Conservation (phyloP, 2,888 invertebrate genomes). For the Plutella xylostella region DNA sequence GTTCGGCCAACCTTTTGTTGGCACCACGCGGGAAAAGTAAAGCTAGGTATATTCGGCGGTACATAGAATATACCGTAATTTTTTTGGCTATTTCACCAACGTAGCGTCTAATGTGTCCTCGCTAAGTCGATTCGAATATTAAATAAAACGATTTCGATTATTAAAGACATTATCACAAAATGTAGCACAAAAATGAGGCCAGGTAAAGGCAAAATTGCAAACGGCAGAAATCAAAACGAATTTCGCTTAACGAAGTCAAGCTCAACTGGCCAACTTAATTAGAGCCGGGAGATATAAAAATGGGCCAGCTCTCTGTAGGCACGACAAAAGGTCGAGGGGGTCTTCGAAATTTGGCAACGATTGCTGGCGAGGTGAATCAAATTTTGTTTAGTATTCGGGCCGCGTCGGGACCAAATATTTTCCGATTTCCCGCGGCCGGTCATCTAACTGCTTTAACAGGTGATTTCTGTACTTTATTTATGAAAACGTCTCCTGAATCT, state of each 20-base stretch:
- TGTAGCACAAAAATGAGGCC: background rate
- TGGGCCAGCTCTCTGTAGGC: background rate
- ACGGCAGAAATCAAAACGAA: background rate
- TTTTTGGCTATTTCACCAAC: too few relatives aligned
- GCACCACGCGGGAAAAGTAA: too few relatives aligned
- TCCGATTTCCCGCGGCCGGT: constrained; percentile 18
- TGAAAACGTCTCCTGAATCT: constrained; percentile 27
- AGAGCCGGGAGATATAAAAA: too few relatives aligned
- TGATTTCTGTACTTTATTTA: constrained; percentile 30
- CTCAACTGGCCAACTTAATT: background rate
- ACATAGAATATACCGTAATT: too few relatives aligned
- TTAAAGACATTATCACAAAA: background rate
- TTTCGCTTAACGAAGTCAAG: background rate
- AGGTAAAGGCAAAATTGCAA: background rate
- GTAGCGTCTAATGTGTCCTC: too few relatives aligned
- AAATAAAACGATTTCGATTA: too few relatives aligned
- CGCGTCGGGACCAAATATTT: constrained; percentile 23
- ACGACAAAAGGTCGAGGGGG: background rate
- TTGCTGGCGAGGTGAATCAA: background rate
- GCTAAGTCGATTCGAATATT: too few relatives aligned
- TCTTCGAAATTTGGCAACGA: background rate
- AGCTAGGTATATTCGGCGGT: too few relatives aligned
- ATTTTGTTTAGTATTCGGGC: constrained; percentile 14
- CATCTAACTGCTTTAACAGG: constrained; percentile 23
- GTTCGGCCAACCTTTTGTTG: too few relatives aligned